Percentiles rank a stretch among this genome's conserved stretches.
phyloP scores from a whole-genome alignment of 1,140 invertebrate genomes.

The Danaus plexippus region DNA sequence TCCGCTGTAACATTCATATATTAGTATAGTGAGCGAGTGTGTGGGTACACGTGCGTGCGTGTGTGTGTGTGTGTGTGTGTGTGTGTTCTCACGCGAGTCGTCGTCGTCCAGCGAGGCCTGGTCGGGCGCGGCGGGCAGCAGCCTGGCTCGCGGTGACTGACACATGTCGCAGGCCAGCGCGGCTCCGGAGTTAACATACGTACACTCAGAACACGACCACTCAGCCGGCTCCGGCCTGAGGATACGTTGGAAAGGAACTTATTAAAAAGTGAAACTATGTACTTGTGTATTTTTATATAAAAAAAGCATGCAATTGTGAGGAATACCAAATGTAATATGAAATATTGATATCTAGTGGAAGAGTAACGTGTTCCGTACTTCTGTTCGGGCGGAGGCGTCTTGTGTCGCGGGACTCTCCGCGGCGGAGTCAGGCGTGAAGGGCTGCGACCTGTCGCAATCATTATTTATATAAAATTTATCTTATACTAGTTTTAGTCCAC shows the following conservation, averaged over 20 bases:
- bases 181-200: constrained; percentile 82
- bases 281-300: too few species aligned
- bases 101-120: constrained; percentile 48
- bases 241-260: too few species aligned
- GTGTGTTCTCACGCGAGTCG: constrained; percentile 35
- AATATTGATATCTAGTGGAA: neutral
- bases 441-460: constrained; percentile 34
- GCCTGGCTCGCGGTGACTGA: constrained; percentile 76
- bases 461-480: neutral
- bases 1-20: constrained; percentile 33
- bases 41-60: too few species aligned
- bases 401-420: constrained; percentile 36
- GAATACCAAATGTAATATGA: too few species aligned
- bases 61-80: too few species aligned
- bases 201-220: constrained; percentile 88
- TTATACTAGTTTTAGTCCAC: neutral
- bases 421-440: constrained; percentile 43
- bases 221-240: constrained; percentile 32
- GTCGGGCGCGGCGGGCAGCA: constrained; percentile 65
- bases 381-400: constrained; percentile 47
- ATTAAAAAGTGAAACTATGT: too few species aligned
- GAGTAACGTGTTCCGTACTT: constrained; percentile 29
- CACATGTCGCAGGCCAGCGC: constrained; percentile 87
- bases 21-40: neutral
- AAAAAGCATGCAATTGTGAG: too few species aligned